Evolutionary conservation across 2,888 invertebrate species (phyloP).

Genomic region (Rhopalosiphum nymphaeae): DNA sequence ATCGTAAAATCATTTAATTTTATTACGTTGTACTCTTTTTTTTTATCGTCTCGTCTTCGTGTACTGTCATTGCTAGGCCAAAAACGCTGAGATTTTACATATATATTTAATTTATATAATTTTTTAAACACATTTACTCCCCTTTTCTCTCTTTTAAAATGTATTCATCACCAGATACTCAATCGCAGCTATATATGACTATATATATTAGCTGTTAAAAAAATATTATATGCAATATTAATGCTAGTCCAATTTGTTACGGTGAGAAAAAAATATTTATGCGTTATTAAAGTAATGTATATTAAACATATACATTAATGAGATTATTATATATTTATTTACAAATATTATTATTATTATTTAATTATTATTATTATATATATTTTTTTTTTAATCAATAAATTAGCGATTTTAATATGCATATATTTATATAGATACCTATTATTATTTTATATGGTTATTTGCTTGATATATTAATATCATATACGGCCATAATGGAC

Average conservation of each 20-base stretch:
- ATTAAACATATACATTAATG: background rate
- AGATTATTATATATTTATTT: constrained; percentile 43
- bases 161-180: constrained; percentile 60
- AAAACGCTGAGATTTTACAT: background rate
- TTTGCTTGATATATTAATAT: background rate
- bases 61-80: background rate
- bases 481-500: background rate
- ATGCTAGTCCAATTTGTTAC: constrained; percentile 63
- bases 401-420: constrained; percentile 1
- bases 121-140: background rate
- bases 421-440: constrained; percentile 4
- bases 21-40: background rate
- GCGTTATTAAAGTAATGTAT: constrained; percentile 51
- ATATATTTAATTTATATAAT: background rate
- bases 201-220: constrained; percentile 48
- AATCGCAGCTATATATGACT: constrained; percentile 36
- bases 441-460: constrained; percentile 28
- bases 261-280: constrained; percentile 60
- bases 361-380: constrained; percentile 38
- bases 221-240: constrained; percentile 62
- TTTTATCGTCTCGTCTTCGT: background rate
- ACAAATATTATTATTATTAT: constrained; percentile 49
- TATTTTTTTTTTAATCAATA: background rate
- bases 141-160: background rate
- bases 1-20: constrained; percentile 25